Evolutionary conservation across 2,113 vertebrate genomes (phyloP).

Genomic region (Zapus hudsonius): DNA sequence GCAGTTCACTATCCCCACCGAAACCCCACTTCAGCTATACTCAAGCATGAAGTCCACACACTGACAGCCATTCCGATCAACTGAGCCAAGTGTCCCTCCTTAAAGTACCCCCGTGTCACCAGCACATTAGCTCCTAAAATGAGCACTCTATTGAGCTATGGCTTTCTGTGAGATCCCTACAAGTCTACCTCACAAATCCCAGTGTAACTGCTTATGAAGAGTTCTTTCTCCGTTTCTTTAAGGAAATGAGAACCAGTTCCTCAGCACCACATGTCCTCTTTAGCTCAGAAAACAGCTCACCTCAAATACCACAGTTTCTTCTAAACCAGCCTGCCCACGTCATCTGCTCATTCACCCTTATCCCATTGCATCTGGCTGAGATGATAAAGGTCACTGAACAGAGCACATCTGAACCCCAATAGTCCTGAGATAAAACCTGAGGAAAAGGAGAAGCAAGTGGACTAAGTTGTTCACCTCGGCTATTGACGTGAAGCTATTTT

Average conservation of each 20-base stretch:
- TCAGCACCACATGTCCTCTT: not conserved
- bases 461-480: not conserved
- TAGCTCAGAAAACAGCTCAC: not conserved
- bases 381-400: not conserved
- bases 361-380: not conserved
- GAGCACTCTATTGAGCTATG: not conserved
- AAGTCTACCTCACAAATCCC: not conserved
- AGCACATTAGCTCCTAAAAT: not conserved
- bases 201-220: not conserved
- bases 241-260: conserved; percentile 18
- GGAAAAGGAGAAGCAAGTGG: not conserved
- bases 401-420: not conserved
- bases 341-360: conserved; percentile 21
- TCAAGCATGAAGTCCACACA: not conserved
- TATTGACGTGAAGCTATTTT: not conserved
- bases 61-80: not conserved
- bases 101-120: accelerated
- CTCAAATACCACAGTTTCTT: not conserved
- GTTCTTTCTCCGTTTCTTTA: not conserved
- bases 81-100: not conserved
- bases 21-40: not conserved
- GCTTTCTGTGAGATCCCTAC: not conserved
- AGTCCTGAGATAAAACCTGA: not conserved
- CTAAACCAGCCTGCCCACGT: not conserved
- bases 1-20: not conserved